These are phyloP conservation scores for Isotomurus palustris DNA, from an alignment of 2,888 invertebrate genomes.

Conservation along the genomic window DNA sequence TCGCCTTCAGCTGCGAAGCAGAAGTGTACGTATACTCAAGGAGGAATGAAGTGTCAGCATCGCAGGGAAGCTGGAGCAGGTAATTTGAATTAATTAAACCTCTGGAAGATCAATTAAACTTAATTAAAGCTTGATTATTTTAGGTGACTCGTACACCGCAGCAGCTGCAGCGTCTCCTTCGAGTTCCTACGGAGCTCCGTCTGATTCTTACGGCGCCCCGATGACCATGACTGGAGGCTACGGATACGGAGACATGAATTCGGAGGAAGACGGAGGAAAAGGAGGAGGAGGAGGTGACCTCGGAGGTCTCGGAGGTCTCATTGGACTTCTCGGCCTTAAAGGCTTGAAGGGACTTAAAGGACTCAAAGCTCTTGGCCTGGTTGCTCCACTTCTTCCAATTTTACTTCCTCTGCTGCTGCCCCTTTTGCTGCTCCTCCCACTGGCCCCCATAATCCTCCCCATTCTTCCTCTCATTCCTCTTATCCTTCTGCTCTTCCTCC, in stretches of 20 bases:
- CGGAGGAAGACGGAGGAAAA: background rate
- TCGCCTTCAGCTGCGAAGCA: background rate
- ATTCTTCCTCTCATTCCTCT: background rate
- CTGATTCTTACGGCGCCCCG: background rate
- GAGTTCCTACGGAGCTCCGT: background rate
- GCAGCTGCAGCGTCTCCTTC: background rate
- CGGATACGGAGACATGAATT: background rate
- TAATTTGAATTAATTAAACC: background rate
- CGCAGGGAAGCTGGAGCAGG: slow-evolving; percentile 3
- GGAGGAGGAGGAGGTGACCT: slow-evolving; percentile 8
- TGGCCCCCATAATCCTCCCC: slow-evolving; percentile 2
- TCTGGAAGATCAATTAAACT: background rate
- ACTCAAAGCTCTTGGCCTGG: background rate
- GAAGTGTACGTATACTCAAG: slow-evolving; percentile 5
- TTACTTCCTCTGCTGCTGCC: slow-evolving; percentile 19
- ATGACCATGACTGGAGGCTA: background rate
- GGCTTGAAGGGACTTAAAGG: slow-evolving; percentile 25
- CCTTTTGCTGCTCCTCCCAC: slow-evolving; percentile 9
- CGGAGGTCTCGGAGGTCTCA: slow-evolving; percentile 22
- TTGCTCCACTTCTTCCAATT: slow-evolving; percentile 11
- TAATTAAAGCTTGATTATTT: background rate
- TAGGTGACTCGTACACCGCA: background rate
- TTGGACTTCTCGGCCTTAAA: slow-evolving; percentile 26
- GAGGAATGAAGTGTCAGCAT: slow-evolving; percentile 8
- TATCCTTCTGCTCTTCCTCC: slow-evolving; percentile 15